phyloP scores from a whole-genome alignment of 1,140 invertebrate species.

The Sycobia sp. region DNA sequence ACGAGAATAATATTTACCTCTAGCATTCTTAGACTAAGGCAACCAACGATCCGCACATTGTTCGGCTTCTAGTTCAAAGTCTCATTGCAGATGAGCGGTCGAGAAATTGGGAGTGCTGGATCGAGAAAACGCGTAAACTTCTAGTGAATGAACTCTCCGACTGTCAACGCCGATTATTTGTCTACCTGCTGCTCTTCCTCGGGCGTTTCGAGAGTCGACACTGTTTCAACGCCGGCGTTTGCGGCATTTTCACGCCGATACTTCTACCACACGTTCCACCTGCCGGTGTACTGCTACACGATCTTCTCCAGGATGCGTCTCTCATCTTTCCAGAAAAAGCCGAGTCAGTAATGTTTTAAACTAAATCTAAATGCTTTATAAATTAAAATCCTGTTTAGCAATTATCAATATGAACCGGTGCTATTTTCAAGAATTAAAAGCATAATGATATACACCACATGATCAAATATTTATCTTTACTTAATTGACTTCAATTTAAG shows the following conservation, averaged over 20 bases:
- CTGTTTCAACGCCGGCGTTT: conserved; percentile 52
- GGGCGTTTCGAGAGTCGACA: conserved; percentile 58
- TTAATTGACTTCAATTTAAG: too few relatives aligned
- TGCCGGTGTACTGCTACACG: conserved; percentile 49
- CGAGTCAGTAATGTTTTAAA: conserved; percentile 8
- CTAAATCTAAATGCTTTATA: too few relatives aligned
- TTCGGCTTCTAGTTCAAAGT: background rate
- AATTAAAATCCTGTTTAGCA: too few relatives aligned
- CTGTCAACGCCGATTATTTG: conserved; percentile 54
- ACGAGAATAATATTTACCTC: too few relatives aligned
- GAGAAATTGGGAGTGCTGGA: conserved; percentile 53
- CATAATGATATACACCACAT: too few relatives aligned
- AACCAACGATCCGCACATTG: background rate
- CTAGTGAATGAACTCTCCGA: conserved; percentile 49
- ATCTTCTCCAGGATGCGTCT: conserved; percentile 28
- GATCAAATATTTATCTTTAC: too few relatives aligned
- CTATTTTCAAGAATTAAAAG: too few relatives aligned
- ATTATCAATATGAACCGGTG: too few relatives aligned
- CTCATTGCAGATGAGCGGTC: conserved; percentile 45
- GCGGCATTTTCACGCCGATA: conserved; percentile 56
- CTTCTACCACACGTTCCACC: conserved; percentile 57
- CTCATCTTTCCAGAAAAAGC: conserved; percentile 16
- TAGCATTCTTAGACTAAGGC: too few relatives aligned
- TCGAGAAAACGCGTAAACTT: conserved; percentile 51
- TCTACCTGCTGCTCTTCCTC: conserved; percentile 57